A percentile compares a stretch with the other conserved stretches of the same genome.
Evolutionary conservation across 2,797 vertebrate genomes (phyloP).

Genomic region (Lemur catta): DNA sequence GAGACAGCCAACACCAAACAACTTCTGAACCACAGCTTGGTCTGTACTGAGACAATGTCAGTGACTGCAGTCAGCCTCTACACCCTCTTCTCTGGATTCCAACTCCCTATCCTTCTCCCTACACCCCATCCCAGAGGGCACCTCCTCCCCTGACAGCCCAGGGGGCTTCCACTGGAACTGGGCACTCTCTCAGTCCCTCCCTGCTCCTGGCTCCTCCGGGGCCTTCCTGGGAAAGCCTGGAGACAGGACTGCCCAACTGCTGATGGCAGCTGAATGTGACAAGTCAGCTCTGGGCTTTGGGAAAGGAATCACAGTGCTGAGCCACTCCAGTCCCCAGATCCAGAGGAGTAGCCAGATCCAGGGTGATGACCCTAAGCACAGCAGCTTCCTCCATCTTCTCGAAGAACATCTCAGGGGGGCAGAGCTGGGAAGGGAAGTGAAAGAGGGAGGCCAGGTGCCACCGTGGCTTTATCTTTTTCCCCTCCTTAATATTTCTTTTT

Average conservation of each 20-base stretch:
- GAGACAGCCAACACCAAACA: neutral
- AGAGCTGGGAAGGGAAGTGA: conserved; percentile 77
- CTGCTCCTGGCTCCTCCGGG: neutral
- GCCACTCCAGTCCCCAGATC: conserved; percentile 56
- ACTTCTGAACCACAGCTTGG: conserved; percentile 12
- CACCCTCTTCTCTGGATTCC: conserved; percentile 47
- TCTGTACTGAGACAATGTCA: neutral
- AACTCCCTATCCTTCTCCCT: conserved; percentile 67
- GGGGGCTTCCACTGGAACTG: conserved; percentile 86
- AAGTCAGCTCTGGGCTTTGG: neutral
- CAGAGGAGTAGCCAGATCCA: conserved; percentile 58
- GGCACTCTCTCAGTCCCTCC: conserved; percentile 62
- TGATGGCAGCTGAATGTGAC: neutral
- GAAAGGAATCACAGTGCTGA: conserved; percentile 25
- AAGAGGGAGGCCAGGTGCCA: conserved; percentile 80
- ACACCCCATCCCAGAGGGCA: conserved; percentile 83
- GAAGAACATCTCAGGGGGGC: conserved; percentile 62
- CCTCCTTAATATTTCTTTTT: conserved; percentile 57
- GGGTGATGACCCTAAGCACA: conserved; percentile 77
- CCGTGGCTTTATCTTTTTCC: conserved; percentile 73
- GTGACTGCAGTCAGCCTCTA: neutral
- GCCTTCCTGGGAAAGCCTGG: neutral
- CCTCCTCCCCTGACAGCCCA: conserved; percentile 84
- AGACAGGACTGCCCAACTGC: neutral
- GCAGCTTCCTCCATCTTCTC: conserved; percentile 91